A percentile compares a stretch with the other conserved stretches of the same genome.
These are phyloP conservation scores for Spatulosminthurus flaviceps DNA, from an alignment of 2,888 invertebrate genomes.

Conservation along the genomic window DNA sequence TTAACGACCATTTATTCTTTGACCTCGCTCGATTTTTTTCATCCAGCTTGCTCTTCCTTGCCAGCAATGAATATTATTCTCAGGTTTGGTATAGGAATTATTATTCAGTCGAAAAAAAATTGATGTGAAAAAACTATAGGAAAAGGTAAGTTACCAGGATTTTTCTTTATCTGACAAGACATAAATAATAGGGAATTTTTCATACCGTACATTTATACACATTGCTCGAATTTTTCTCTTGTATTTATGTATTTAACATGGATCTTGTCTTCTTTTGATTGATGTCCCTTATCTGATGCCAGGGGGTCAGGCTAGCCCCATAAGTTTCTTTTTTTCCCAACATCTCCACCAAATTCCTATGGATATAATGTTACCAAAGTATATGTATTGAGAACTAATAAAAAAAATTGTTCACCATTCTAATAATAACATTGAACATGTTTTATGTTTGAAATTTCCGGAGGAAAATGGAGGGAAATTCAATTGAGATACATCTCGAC, in stretches of 20 bases:
- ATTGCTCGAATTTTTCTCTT: constrained; percentile 9
- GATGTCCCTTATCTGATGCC: constrained; percentile 8
- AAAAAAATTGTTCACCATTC: too few relatives aligned
- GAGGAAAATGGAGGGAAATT: neutral
- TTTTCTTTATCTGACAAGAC: constrained; percentile 33
- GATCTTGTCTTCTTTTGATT: constrained; percentile 1
- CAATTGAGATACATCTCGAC: neutral
- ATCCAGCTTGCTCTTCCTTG: too few relatives aligned
- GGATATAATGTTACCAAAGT: too few relatives aligned
- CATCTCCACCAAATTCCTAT: too few relatives aligned
- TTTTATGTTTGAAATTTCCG: constrained; percentile 3
- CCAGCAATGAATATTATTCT: too few relatives aligned
- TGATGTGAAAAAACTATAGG: constrained; percentile 18
- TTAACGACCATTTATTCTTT: too few relatives aligned
- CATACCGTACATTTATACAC: constrained; percentile 21
- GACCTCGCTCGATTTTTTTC: too few relatives aligned
- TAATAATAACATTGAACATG: neutral
- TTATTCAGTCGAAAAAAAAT: too few relatives aligned
- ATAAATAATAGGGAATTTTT: constrained; percentile 35
- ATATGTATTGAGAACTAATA: too few relatives aligned
- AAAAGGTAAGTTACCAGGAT: constrained; percentile 42
- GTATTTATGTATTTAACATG: constrained; percentile 25
- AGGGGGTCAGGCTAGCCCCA: neutral
- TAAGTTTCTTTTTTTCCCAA: too few relatives aligned
- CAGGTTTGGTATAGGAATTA: too few relatives aligned